Percentiles rank a stretch among this genome's conserved stretches.
Conservation (phyloP, 2,888 invertebrate species). For the Julus scanicus region DNA sequence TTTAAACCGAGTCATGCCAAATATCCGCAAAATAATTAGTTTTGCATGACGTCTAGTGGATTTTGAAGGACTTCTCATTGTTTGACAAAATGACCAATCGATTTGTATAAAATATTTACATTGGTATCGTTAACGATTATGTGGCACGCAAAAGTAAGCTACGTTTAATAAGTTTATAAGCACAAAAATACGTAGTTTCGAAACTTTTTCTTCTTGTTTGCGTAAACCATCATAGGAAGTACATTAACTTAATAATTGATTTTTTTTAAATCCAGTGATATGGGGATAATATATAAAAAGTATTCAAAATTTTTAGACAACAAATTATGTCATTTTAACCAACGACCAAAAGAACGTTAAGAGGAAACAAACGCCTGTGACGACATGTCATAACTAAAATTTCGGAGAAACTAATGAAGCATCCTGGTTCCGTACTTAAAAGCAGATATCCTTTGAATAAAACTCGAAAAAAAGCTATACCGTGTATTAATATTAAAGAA, state of each 20-base stretch:
- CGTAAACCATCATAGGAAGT: too few species aligned
- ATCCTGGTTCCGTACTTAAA: neutral
- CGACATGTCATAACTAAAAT: neutral
- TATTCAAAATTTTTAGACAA: too few species aligned
- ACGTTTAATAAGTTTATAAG: neutral
- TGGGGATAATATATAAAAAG: too few species aligned
- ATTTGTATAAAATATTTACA: constrained; percentile 13
- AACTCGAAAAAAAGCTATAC: neutral
- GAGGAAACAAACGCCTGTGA: too few species aligned
- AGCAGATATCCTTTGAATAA: neutral
- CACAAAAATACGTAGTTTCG: neutral
- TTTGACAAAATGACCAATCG: neutral
- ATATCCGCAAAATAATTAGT: constrained; percentile 12
- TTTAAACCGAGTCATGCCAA: neutral
- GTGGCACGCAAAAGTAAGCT: neutral
- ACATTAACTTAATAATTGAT: too few species aligned
- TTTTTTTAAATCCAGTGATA: too few species aligned
- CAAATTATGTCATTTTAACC: too few species aligned
- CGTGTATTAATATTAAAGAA: neutral
- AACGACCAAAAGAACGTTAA: neutral
- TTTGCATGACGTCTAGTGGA: neutral
- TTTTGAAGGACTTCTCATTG: constrained; percentile 9
- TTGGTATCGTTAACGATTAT: neutral
- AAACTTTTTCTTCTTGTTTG: neutral
- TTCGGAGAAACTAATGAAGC: neutral